Base-by-base conservation (phyloP, 2,888 invertebrate species). In the Drosophila ustulata region DNA sequence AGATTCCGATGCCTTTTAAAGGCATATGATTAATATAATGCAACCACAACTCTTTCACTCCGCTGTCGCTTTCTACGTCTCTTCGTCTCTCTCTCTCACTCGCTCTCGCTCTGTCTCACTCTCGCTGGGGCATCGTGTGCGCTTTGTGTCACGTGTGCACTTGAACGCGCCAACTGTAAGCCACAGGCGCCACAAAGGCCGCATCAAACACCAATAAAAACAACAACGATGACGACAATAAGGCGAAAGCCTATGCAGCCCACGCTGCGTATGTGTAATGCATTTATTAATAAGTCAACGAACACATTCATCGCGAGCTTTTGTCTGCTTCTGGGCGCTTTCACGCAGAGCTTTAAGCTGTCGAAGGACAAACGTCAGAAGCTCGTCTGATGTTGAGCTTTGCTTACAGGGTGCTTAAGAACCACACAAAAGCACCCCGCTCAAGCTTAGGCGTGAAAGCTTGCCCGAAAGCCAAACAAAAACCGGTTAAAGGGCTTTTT, bases 71-170 rank as follows among this genome's bases (percentile, higher is more conserved):
- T 51, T 5, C 5, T 8, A 13, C 13, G n/a, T 28, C 55, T 5
- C 5, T 6, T n/a, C 11, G 26, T 45, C 9, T 3, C 47, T 28
- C 50, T 4, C 34, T 30, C 47, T n/a, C 26, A 8, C 51, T 13
- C 23, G 23, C 28, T 8, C 25, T 8, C 28, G 28, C 11, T 23
- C 51, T 34, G 7, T 32, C 32, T 13, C 30, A 25, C 6, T 37
- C 23, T 11, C n/a, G 28, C 13, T 5, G 34, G 34, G 34, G 34
- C 34, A 4, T 1, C 11, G 46, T 32, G 45, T 53, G 62, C 41
- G 65, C 70, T 78, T 74, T 78, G 66, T 82, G 82, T 87, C 88
- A 84, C 88, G 80, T 82, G 82, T 82, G 82, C 78, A 88, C 85
- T 83, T 87, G 70, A 87, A 82, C 85, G 80, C 80, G 75, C 78